Percentiles rank a stretch among this genome's conserved stretches.
Conservation (phyloP, 2,888 invertebrate genomes). For the Phalera bucephala region DNA sequence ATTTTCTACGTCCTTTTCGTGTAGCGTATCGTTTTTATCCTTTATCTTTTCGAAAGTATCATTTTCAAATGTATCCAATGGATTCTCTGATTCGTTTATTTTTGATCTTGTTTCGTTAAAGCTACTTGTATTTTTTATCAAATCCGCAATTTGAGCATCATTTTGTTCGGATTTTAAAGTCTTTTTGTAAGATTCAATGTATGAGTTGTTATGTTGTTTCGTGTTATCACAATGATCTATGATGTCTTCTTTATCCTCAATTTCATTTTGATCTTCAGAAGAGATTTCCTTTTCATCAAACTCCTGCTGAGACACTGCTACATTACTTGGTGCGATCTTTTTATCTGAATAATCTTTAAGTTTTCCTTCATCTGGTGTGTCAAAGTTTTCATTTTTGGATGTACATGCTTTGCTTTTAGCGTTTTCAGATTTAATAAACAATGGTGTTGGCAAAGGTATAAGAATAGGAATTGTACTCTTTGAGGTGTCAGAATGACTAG, state of each 20-base stretch:
- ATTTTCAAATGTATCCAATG: constrained; percentile 2
- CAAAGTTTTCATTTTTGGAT: no score
- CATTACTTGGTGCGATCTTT: background rate
- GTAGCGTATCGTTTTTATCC: no score
- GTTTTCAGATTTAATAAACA: no score
- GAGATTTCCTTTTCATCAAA: background rate
- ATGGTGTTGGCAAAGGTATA: no score
- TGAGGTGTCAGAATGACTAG: no score
- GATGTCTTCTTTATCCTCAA: background rate
- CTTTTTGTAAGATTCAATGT: background rate
- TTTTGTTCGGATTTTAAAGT: constrained; percentile 5
- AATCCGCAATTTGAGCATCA: constrained; percentile 1
- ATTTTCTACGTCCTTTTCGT: background rate
- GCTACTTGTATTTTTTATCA: background rate
- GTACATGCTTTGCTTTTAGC: no score
- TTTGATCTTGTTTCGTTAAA: background rate
- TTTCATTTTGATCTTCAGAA: background rate
- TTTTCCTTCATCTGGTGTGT: no score
- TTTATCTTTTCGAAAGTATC: no score
- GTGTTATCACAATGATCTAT: background rate
- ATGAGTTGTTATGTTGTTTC: background rate
- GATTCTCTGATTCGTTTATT: background rate
- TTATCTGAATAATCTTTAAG: background rate
- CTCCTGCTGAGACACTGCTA: background rate
- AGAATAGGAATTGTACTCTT: no score